phyloP scores from a whole-genome alignment of 2,113 vertebrate species.

The Onychorhynchus coronatus region DNA sequence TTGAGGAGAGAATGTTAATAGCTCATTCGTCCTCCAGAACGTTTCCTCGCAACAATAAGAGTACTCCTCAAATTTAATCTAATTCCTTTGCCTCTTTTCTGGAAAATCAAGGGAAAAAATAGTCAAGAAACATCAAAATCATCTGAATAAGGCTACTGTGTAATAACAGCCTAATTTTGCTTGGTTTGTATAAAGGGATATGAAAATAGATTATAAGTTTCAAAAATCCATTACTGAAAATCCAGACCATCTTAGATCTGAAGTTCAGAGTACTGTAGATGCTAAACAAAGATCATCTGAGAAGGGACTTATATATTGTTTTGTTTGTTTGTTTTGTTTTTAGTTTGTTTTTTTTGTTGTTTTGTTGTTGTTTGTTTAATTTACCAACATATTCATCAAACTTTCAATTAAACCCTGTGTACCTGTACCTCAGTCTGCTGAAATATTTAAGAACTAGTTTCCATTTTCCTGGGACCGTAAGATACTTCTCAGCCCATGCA shows the following conservation, averaged over 20 bases:
- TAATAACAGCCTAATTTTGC: neutral
- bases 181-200: neutral
- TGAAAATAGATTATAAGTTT: neutral
- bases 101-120: conserved; percentile 29
- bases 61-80: conserved; percentile 59
- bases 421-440: neutral
- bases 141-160: neutral
- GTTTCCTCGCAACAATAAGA: conserved; percentile 51
- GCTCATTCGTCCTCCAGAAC: conserved; percentile 69
- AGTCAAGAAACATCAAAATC: conserved; percentile 21
- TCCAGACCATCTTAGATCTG: neutral
- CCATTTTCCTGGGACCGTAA: neutral
- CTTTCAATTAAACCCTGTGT: neutral
- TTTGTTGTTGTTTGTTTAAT: neutral
- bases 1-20: conserved; percentile 78
- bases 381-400: neutral
- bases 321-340: neutral
- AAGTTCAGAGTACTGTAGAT: neutral
- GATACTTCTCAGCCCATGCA: neutral
- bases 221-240: conserved; percentile 18
- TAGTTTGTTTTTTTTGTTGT: neutral
- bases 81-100: conserved; percentile 64
- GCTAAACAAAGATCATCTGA: neutral
- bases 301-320: neutral
- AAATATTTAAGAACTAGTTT: neutral